Evolutionary conservation across 2,113 vertebrate genomes (phyloP), one percentile per base, ranked within the genome.

Genomic region (Plectropomus leopardus): DNA sequence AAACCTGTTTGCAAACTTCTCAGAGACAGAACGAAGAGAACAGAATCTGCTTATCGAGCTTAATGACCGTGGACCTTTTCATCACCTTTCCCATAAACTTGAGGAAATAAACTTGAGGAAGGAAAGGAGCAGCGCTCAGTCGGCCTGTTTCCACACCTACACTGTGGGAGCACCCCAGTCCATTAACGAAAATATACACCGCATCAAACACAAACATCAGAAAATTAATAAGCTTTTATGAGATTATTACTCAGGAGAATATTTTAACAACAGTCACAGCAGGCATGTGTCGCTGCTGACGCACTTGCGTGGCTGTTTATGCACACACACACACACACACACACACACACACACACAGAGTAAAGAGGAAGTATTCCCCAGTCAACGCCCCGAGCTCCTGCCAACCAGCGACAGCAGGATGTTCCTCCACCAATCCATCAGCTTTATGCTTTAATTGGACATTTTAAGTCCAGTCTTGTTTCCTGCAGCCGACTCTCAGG

Each of bases 71-170:
- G 48, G 64, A 83, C 67, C 60, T 88, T 92, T 82, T 80, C 81
- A 72, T 73, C 86, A 83, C 79, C 84, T 89, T 78, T 80, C 54
- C 66, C 79, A 86, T 83, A 63, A 83, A 68, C 23, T 48, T 0
- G 55, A 76, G 76, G 36, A 40, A 40, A 86, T 83, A 63, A 83
- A 68, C 23, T 48, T 1, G 53, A 77, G 67, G 77, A 88, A 91
- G 87, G 80, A 89, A 91, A 84, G 60, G 76, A 82, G 76, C 73
- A 71, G 66, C 57, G 2, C 58, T 63, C 57, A 55, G 59, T 76
- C 74, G 67, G 51, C 42, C 66, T 26, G 70, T 86, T 65, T 89
- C 84, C 81, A 88, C 82, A 88, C 83, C 86, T 90, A 60, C 69
- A 63, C 71, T 68, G 40, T 40, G 72, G 57, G 74, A 78, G 55